Evolutionary conservation across 2,113 vertebrate species (phyloP).

Genomic region (Leptodactylus fuscus): DNA sequence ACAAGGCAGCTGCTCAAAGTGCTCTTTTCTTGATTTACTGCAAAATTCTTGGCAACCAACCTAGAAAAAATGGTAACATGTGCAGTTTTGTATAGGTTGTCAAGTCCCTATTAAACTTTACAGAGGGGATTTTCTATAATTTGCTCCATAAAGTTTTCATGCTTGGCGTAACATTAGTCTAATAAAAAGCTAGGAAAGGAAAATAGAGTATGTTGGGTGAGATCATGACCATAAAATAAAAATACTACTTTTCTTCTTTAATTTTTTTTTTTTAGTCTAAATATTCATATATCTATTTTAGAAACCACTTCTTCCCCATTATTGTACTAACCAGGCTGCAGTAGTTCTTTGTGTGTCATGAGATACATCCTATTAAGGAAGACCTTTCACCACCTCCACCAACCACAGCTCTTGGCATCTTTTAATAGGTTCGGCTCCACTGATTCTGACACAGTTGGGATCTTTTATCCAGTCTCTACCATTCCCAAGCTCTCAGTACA

Average conservation of each 20-base stretch:
- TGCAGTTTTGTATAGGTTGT: neutral
- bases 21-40: conserved; percentile 17
- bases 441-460: too few relatives aligned
- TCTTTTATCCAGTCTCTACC: too few relatives aligned
- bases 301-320: too few relatives aligned
- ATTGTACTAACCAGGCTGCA: too few relatives aligned
- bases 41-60: conserved; percentile 1
- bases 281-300: too few relatives aligned
- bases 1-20: neutral
- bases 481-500: too few relatives aligned
- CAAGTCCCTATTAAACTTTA: neutral
- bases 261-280: too few relatives aligned
- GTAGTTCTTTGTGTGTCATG: too few relatives aligned
- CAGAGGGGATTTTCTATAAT: neutral
- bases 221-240: neutral
- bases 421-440: too few relatives aligned
- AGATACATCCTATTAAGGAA: too few relatives aligned
- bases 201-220: neutral
- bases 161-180: neutral
- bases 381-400: too few relatives aligned
- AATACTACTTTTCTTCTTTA: neutral
- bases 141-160: neutral
- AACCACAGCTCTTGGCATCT: too few relatives aligned
- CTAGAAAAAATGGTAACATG: conserved; percentile 1
- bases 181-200: conserved; percentile 8